A percentile compares a stretch with the other conserved stretches of the same genome.
These are phyloP conservation scores for Parazoanthus swiftii DNA, from an alignment of 92 coral and sea anemone species.

Conservation along the genomic window DNA sequence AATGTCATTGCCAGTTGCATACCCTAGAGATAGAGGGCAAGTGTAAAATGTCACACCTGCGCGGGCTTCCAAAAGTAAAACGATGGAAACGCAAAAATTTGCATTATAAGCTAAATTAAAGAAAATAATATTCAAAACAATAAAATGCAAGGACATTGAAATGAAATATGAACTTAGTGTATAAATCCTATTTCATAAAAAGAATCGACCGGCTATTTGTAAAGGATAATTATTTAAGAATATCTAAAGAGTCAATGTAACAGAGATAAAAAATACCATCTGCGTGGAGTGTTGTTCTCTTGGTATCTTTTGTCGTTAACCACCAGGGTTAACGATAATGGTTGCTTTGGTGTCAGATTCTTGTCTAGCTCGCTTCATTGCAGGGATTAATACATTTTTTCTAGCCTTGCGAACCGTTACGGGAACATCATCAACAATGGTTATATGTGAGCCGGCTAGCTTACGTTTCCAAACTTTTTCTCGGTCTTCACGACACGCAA, in stretches of 20 bases:
- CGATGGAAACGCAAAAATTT: not conserved
- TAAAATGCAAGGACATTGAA: not conserved
- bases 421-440: slow-evolving; percentile 34
- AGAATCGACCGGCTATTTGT: not conserved
- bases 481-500: slow-evolving; percentile 39
- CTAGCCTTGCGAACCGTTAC: not conserved
- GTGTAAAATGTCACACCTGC: not conserved
- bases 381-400: slow-evolving; percentile 22
- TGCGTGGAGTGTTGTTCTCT: slow-evolving; percentile 15
- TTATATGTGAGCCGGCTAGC: not conserved
- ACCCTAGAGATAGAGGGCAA: slow-evolving; percentile 15
- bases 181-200: too few species aligned
- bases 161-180: too few species aligned
- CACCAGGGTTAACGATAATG: slow-evolving; percentile 19
- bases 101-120: not conserved
- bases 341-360: slow-evolving; percentile 24
- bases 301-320: slow-evolving; percentile 27
- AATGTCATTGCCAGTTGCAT: not conserved
- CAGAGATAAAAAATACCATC: too few species aligned
- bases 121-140: not conserved
- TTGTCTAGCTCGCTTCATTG: slow-evolving; percentile 29
- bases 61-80: not conserved
- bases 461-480: slow-evolving; percentile 41
- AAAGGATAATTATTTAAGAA: not conserved
- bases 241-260: too few species aligned